A percentile compares a stretch with the other conserved stretches of the same genome.
These are phyloP conservation scores for Scrobipalpa atriplicella DNA, from an alignment of 2,888 invertebrate species.

Conservation along the genomic window DNA sequence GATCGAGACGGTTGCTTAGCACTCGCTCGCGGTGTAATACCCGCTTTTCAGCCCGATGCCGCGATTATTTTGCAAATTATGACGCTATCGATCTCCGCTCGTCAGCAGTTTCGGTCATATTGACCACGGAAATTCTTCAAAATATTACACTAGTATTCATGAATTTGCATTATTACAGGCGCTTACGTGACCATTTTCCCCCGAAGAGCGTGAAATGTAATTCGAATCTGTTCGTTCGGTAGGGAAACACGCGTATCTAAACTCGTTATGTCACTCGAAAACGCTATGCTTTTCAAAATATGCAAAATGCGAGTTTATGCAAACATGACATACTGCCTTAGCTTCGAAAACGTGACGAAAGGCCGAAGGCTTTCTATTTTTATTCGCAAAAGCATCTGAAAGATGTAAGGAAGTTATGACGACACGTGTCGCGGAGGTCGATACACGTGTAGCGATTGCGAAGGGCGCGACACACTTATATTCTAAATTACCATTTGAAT, in stretches of 20 bases:
- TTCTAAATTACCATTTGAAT: conserved; percentile 72
- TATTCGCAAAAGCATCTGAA: conserved; percentile 14
- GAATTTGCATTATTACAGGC: conserved; percentile 1
- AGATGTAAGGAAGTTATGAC: neutral
- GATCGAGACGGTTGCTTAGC: conserved; percentile 72
- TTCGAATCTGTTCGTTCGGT: conserved; percentile 20
- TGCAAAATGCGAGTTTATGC: conserved; percentile 51
- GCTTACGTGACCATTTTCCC: conserved; percentile 7
- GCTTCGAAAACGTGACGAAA: conserved; percentile 39
- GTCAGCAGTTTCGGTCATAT: conserved; percentile 28
- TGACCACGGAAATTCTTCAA: neutral
- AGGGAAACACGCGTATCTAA: conserved; percentile 40
- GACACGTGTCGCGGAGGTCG: neutral
- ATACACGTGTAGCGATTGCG: neutral
- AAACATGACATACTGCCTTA: conserved; percentile 45
- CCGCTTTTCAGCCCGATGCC: neutral
- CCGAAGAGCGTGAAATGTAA: conserved; percentile 13
- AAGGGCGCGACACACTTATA: conserved; percentile 24
- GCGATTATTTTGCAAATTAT: neutral
- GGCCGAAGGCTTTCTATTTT: conserved; percentile 38
- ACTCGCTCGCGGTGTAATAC: conserved; percentile 36
- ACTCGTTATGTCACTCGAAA: conserved; percentile 34
- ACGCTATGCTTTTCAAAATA: conserved; percentile 42
- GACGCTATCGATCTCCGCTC: conserved; percentile 14
- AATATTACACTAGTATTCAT: neutral